Percentiles rank a stretch among this genome's conserved stretches.
Conservation (phyloP, 2,797 vertebrate species). For the Sarcoramphus papa region DNA sequence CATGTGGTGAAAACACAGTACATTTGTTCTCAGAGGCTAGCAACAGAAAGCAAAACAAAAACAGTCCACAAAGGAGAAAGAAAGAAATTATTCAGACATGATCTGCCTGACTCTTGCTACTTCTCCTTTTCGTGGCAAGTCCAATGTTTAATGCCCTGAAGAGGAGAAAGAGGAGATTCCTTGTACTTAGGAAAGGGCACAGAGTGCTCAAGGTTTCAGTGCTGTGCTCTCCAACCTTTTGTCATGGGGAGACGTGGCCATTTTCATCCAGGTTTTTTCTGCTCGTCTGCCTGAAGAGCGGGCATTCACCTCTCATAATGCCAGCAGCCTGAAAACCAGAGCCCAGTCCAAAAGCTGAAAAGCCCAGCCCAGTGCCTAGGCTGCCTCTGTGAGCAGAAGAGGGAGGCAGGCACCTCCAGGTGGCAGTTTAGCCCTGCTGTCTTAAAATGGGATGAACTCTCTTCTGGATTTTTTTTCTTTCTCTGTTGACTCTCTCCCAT, state of each 20-base stretch:
- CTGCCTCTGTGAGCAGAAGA: not conserved
- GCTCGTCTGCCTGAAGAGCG: not conserved
- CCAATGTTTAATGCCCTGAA: not conserved
- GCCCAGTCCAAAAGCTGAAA: not conserved
- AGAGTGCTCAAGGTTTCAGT: not conserved
- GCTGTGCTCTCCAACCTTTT: not conserved
- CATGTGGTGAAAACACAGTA: not conserved
- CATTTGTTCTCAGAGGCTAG: not conserved
- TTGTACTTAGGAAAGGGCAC: not conserved
- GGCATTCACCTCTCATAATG: not conserved
- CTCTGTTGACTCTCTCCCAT: not conserved
- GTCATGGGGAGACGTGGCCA: not conserved
- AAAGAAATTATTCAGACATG: not conserved
- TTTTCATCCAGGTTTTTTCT: not conserved
- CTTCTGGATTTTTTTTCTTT: not conserved
- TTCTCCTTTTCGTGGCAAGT: not conserved
- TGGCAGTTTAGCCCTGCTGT: not conserved
- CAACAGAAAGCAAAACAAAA: not conserved
- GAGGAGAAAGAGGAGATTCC: not conserved
- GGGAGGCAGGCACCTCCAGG: not conserved
- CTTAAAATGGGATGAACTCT: not conserved
- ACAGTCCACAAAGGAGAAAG: not conserved
- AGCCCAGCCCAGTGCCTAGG: no score
- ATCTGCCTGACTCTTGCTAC: not conserved
- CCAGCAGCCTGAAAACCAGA: not conserved